Base-by-base conservation (phyloP, 1,140 invertebrate genomes). In the Papilio polyxenes region DNA sequence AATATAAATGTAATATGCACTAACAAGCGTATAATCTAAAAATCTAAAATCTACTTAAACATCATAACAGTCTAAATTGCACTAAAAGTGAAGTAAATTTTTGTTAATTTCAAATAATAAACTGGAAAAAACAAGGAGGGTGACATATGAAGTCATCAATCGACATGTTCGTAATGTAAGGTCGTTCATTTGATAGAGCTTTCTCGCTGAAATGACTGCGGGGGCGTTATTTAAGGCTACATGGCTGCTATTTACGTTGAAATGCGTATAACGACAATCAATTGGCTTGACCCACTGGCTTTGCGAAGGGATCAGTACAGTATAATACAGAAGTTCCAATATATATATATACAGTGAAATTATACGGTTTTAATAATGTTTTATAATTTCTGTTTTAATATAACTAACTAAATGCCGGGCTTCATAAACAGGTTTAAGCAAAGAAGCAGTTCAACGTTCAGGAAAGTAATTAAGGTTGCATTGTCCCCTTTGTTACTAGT, bases 391-490 rank as follows among this genome's bases (percentile, higher is more conserved):
- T 53, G 10, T 53, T 72, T 72, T 72, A 72, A 72, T 72, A 72
- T 72, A 72, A 37, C 65, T 72, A 72, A 72, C 40, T 15, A 72
- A 72, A 72, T 72, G 17, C 65, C 65, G 31, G 65, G 31, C 13
- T 72, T 72, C 53, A 56, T 56, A 56, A 56, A 56, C 15, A n/a
- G 15, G 53, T 56, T 56, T 56, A 13, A 72, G 65, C 15, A 37
- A 65, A 65, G 62, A 40, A 72, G 31, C 65, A 37, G 65, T 72
- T 37, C 31, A 72, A 40, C 31, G 65, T 72, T 40, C 31, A 72
- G 65, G 65, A 31, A 72, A 72, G 40, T 72, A 72, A 72, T 72
- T 72, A 72, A 72, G 65, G 31, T 40, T 72, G 65, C 65, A 72
- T 6, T 72, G 65, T 72, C 65, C 65, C 65, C 23, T 72, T 72